Percentiles rank a stretch among this genome's conserved stretches.
Conservation (phyloP, 1,140 invertebrate species). For the Thrips palmi region DNA sequence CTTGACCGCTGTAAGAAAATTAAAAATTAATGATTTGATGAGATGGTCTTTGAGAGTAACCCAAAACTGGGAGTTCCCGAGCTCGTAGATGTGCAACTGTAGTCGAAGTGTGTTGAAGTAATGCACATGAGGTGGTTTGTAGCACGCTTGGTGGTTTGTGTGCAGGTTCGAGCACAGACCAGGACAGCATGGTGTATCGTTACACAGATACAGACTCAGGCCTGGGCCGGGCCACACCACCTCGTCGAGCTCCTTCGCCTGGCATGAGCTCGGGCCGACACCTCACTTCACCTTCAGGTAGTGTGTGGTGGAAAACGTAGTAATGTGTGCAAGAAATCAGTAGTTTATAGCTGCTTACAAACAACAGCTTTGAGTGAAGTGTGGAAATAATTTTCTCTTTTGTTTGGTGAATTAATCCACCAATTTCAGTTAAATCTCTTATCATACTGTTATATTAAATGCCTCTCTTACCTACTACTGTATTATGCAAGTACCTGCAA, state of each 20-base stretch:
- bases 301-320: too few relatives aligned
- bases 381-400: too few relatives aligned
- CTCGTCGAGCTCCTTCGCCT: slow-evolving; percentile 58
- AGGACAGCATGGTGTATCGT: slow-evolving; percentile 29
- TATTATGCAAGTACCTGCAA: too few relatives aligned
- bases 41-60: not conserved
- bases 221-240: slow-evolving; percentile 58
- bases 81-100: slow-evolving; percentile 3
- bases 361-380: not conserved
- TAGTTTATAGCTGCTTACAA: too few relatives aligned
- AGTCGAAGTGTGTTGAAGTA: too few relatives aligned
- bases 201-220: slow-evolving; percentile 51
- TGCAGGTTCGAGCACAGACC: slow-evolving; percentile 30
- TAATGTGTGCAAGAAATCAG: too few relatives aligned
- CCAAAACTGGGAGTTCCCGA: not conserved
- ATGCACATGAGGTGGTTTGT: too few relatives aligned
- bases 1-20: too few relatives aligned
- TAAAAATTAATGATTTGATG: not conserved
- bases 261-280: slow-evolving; percentile 44
- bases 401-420: too few relatives aligned
- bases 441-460: too few relatives aligned
- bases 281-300: slow-evolving; percentile 49
- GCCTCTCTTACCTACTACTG: too few relatives aligned
- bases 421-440: too few relatives aligned
- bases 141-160: slow-evolving; percentile 5